Conservation (phyloP, 2,797 vertebrate species). For the Podargus strigoides region DNA sequence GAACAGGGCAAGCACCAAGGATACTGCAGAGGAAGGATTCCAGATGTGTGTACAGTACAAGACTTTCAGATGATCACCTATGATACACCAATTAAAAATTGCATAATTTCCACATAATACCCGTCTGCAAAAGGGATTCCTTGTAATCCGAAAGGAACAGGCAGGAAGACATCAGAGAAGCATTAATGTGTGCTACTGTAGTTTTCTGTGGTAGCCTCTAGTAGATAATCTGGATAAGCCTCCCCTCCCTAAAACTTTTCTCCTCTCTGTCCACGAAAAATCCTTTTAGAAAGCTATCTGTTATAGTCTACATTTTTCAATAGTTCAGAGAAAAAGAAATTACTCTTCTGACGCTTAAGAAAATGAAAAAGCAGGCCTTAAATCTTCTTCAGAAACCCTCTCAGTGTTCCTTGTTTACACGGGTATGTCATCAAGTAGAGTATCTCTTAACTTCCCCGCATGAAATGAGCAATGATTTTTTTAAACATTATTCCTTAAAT, state of each 20-base stretch:
- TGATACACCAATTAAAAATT: neutral
- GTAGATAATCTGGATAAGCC: neutral
- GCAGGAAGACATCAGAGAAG: neutral
- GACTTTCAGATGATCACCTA: neutral
- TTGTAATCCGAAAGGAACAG: neutral
- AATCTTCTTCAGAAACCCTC: neutral
- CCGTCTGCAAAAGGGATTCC: neutral
- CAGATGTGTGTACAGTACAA: neutral
- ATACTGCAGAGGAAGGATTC: neutral
- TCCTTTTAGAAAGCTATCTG: neutral
- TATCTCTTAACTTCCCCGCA: neutral
- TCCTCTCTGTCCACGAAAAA: neutral
- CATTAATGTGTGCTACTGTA: neutral
- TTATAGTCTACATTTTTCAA: neutral
- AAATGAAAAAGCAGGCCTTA: neutral
- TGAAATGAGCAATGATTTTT: neutral
- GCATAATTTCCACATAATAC: neutral
- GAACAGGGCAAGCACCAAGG: neutral
- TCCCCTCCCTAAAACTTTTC: neutral
- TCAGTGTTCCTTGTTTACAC: neutral
- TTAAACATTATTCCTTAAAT: neutral
- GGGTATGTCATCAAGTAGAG: neutral
- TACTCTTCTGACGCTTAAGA: neutral
- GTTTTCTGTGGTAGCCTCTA: neutral
- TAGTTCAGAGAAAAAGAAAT: neutral